A percentile compares a stretch with the other conserved stretches of the same genome.
phyloP scores from a whole-genome alignment of 2,113 vertebrate genomes.

The Tricholaema leucomelas region DNA sequence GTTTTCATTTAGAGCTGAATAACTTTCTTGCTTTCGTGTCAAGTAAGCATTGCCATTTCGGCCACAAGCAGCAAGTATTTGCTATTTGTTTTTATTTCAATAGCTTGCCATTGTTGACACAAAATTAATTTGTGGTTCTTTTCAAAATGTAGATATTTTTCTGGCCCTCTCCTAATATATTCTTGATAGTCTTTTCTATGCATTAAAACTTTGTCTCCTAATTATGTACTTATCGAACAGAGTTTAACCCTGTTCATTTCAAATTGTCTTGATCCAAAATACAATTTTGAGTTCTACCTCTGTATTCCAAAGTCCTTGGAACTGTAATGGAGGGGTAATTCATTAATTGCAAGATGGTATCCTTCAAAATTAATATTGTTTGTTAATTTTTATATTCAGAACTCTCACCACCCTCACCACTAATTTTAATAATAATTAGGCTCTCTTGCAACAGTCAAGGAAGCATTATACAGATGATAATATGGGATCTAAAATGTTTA shows the following conservation, averaged over 20 bases:
- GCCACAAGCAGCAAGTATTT: not conserved
- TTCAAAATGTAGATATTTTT: not conserved
- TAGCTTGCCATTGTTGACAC: not conserved
- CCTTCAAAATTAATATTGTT: too few species aligned
- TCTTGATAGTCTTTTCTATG: not conserved
- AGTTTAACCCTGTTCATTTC: not conserved
- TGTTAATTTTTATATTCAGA: too few species aligned
- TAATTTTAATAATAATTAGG: too few species aligned
- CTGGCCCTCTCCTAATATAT: not conserved
- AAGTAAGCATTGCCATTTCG: not conserved
- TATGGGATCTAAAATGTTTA: too few species aligned
- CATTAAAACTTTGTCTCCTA: not conserved
- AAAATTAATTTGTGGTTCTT: not conserved
- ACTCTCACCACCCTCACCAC: too few species aligned
- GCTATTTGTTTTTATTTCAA: not conserved
- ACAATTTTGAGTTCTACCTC: not conserved
- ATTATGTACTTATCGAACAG: not conserved
- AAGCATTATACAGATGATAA: too few species aligned
- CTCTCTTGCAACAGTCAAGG: too few species aligned
- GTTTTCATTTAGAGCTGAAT: not conserved
- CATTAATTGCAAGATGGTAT: too few species aligned
- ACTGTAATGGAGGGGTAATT: too few species aligned
- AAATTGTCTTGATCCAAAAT: not conserved
- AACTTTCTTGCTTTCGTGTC: not conserved
- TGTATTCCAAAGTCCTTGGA: not conserved